Evolutionary conservation across 1,140 invertebrate genomes (phyloP), one percentile per base, ranked within the genome.

Genomic region (Apis dorsata): DNA sequence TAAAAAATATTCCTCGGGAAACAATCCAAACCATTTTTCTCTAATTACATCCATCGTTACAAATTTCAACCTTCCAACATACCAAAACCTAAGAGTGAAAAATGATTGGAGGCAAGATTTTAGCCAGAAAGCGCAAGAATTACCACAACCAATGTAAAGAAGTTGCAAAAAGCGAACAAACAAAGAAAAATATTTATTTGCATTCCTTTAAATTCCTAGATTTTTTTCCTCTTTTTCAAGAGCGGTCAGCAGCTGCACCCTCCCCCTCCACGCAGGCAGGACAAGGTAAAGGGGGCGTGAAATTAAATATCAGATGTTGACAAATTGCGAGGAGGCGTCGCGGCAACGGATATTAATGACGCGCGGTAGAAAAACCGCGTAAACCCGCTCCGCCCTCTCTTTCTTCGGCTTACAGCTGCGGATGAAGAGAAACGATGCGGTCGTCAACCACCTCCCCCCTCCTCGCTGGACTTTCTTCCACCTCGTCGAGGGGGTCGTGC

Each of bases 231-330:
- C 7, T 44, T 7, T 7, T 44, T 44, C 34, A 9, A 10, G 2
- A 15, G 17, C 55, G 82, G 88, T 68, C 78, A 68, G 79, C 90
- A 90, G 88, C 88, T 91, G 88, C 88, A 83, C 85, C 72, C 86
- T n/a, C 84, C 81, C 65, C 82, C 81, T 78, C 80, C 78, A 73
- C 70, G 71, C 69, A 76, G 62, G 34, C 34, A 44, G 74, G 85
- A 72, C 73, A 80, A 79, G 71, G 89, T 91, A 91, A 91, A 91
- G 91, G 91, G 34, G 88, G 91, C 90, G 92, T 90, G 90, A 93
- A 94, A 94, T 93, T 93, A 94, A 94, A 94, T 94, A 93, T 94
- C 92, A 93, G 93, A 94, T 93, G 93, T 93, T 94, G 93, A 94
- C 93, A 94, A 94, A 94, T 94, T 93, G 93, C 91, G 88, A 91